Percentiles rank a stretch among this genome's conserved stretches.
These are phyloP conservation scores for Prionailurus bengalensis DNA, from an alignment of 2,113 vertebrate genomes.

Conservation along the genomic window DNA sequence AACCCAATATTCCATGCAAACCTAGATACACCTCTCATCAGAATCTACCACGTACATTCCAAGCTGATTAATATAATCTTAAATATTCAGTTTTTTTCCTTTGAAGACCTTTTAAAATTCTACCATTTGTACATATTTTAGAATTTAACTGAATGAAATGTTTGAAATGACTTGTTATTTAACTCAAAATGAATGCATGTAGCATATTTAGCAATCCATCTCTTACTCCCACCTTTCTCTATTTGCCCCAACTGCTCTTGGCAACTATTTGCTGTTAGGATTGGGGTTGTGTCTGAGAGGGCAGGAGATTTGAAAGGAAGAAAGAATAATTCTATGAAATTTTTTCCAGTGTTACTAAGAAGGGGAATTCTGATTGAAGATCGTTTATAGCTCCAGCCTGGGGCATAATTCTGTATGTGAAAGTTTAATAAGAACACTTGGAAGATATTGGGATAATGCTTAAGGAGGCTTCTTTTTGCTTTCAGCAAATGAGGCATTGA, in stretches of 20 bases:
- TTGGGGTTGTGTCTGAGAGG: background rate
- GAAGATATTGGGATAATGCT: background rate
- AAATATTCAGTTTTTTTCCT: background rate
- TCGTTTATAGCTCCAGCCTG: background rate
- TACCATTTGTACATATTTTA: background rate
- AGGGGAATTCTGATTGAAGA: background rate
- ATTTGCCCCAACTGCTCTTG: background rate
- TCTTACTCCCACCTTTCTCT: background rate
- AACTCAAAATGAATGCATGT: conserved; percentile 5
- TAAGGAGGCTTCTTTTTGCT: conserved; percentile 9
- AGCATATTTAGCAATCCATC: background rate
- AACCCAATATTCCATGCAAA: conserved; percentile 24
- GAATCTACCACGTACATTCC: background rate
- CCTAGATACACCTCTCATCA: background rate
- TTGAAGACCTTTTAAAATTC: conserved; percentile 21
- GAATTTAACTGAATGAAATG: conserved; percentile 20
- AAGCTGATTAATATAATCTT: conserved; percentile 18
- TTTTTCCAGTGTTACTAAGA: conserved; percentile 15
- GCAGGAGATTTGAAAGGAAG: background rate
- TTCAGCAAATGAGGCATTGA: background rate
- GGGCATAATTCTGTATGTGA: background rate
- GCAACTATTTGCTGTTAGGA: background rate
- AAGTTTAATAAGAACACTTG: background rate
- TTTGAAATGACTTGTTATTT: conserved; percentile 41
- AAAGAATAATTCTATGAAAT: conserved; percentile 31